Evolutionary conservation across 2,888 invertebrate genomes (phyloP), one percentile per base, ranked within the genome.

Genomic region (Cetonia aurata): DNA sequence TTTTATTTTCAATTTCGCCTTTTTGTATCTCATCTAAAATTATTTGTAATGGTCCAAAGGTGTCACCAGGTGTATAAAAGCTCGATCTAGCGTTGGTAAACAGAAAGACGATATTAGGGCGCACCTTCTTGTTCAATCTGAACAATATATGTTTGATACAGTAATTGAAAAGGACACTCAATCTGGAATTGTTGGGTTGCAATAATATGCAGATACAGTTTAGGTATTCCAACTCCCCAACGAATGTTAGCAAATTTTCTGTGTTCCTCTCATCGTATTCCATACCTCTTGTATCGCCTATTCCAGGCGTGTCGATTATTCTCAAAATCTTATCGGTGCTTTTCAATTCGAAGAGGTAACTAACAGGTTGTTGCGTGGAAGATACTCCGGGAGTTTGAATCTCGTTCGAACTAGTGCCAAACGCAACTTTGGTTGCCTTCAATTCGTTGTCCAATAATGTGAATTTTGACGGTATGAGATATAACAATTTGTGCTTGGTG

Each of bases 261-360:
- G 77, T 74, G 65, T 78, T 77, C 46, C 65, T 68, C 8, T 74
- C 71, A 48, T 78, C 78, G 48, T 77, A 73, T 25, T 75, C 67
- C 15, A 77, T 67, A 17, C 77, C 77, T 15, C 77, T 70, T 0
- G 75, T 70, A 69, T 77, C 77, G 8, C 75, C 76, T 17, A 83
- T 79, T 9, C 83, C 82, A 4, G 83, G 82, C 1, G 83, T 82
- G 69, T 83, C 83, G 15, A 83, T 83, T 72, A 42, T 76, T 75
- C 19, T 77, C 52, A 57, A 76, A 33, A 57, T 75, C 59, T 46
- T 75, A 70, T 74, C 77, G 69, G 4, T 13, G 9, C 41, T 41
- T n/a, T 25, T 53, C 31, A 69, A 9, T 15, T 52, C 41, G 10
- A 60, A 69, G 15, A 53, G 15, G 41, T 69, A 69, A 1, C 41